Evolutionary conservation across 2,797 vertebrate species (phyloP).

Genomic region (Rhinophrynus dorsalis): DNA sequence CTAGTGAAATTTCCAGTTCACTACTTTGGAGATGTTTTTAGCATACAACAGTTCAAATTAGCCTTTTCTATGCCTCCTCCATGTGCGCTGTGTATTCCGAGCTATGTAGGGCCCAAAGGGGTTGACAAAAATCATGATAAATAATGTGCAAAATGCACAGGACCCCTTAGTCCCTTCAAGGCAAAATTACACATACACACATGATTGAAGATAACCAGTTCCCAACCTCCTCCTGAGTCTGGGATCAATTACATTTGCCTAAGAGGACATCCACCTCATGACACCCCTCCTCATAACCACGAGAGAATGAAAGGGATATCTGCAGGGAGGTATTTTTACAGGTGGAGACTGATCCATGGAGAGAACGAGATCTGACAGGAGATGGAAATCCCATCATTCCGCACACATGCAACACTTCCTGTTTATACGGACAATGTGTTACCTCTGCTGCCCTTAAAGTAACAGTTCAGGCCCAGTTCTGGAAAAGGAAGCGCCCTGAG

Average conservation of each 20-base stretch:
- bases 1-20: no score
- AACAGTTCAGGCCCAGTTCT: background rate
- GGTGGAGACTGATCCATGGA: background rate
- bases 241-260: slow-evolving; percentile 13
- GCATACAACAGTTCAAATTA: no score
- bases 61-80: no score
- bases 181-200: no score
- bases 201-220: background rate
- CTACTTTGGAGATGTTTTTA: no score
- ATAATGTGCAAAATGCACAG: no score
- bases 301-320: background rate
- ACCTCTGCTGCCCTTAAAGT: slow-evolving; percentile 1
- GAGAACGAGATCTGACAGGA: slow-evolving; percentile 8
- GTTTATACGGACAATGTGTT: background rate
- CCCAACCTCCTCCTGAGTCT: background rate
- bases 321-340: slow-evolving; percentile 20
- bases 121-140: no score
- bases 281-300: background rate
- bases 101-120: no score
- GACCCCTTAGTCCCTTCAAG: no score
- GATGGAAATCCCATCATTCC: slow-evolving; percentile 16
- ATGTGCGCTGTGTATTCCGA: no score
- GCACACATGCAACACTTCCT: background rate
- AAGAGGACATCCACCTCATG: background rate
- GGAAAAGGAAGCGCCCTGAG: background rate